Evolutionary conservation across 2,797 vertebrate species (phyloP), one percentile per base, ranked within the genome.

Genomic region (Simalia tracyae): DNA sequence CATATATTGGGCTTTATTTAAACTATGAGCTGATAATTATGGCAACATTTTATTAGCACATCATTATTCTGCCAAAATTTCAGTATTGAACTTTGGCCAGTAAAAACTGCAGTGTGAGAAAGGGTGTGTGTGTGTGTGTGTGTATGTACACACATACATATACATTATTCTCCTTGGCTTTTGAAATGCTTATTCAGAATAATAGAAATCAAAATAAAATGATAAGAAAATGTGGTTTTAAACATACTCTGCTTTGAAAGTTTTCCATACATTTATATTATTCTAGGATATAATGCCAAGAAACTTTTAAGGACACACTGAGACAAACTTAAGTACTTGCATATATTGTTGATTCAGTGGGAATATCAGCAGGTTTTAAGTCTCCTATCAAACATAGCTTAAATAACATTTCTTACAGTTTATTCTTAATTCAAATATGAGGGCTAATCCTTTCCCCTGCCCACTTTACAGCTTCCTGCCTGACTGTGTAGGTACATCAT

Each of bases 1-100:
- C 94, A 96, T 95, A 96, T 0, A 94, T 94, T 96, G 94, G 93
- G 95, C 93, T 96, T 94, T 96, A 95, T 96, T 96, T 96, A 96
- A 96, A 95, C 94, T 96, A 96, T 96, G 96, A 96, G 92, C 94
- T 95, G 95, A 97, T 97, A 96, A 96, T 95, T 97, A 94, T 95
- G 95, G 94, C 95, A 95, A 94, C 94, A 94, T 92, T 96, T 91
- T 86, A 93, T 93, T 96, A 95, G 95, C 93, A 0, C 94, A 90
- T 59, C 5, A 92, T 56, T 94, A 94, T 89, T 84, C 95, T 97
- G 95, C 96, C 96, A 97, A 95, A 93, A 95, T 95, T 95, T 96
- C 93, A 95, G 96, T 94, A 94, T 93, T 96, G 95, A 95, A 94
- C 94, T 96, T 94, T 95, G 95, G 95, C 96, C 95, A 86, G 60